Percentiles rank a stretch among this genome's conserved stretches.
phyloP scores from a whole-genome alignment of 2,888 invertebrate species.

The Volucella bombylans region DNA sequence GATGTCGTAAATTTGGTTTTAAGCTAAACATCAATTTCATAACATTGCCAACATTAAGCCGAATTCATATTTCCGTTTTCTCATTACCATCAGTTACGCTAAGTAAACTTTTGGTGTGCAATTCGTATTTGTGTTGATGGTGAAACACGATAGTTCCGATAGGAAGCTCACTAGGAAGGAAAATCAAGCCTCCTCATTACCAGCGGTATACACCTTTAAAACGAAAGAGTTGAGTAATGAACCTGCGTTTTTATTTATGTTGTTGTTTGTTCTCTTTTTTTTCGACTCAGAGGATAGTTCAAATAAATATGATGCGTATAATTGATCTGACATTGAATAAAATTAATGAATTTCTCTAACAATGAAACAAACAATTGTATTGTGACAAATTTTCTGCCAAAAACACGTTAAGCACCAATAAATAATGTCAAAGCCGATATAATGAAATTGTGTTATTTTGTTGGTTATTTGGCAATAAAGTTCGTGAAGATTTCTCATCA shows the following conservation, averaged over 20 bases:
- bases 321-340: slow-evolving; percentile 45
- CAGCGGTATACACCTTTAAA: slow-evolving; percentile 8
- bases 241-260: slow-evolving; percentile 20
- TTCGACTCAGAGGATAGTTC: slow-evolving; percentile 45
- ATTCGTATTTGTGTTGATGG: slow-evolving; percentile 3
- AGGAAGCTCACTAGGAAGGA: slow-evolving; percentile 64
- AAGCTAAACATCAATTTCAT: no score
- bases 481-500: slow-evolving; percentile 38
- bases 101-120: slow-evolving; percentile 25
- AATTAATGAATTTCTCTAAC: neutral
- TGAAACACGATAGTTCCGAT: slow-evolving; percentile 58
- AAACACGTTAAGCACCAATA: neutral
- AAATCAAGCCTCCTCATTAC: slow-evolving; percentile 45
- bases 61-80: slow-evolving; percentile 58
- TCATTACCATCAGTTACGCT: slow-evolving; percentile 63
- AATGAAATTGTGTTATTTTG: slow-evolving; percentile 19
- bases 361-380: slow-evolving; percentile 16
- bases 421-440: slow-evolving; percentile 60
- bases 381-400: slow-evolving; percentile 1
- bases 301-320: slow-evolving; percentile 45
- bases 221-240: slow-evolving; percentile 61
- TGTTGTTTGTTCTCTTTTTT: slow-evolving; percentile 7
- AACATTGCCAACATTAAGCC: neutral
- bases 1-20: no score
- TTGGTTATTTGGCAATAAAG: slow-evolving; percentile 42